phyloP scores from a whole-genome alignment of 2,888 invertebrate species.

The Nezara viridula region DNA sequence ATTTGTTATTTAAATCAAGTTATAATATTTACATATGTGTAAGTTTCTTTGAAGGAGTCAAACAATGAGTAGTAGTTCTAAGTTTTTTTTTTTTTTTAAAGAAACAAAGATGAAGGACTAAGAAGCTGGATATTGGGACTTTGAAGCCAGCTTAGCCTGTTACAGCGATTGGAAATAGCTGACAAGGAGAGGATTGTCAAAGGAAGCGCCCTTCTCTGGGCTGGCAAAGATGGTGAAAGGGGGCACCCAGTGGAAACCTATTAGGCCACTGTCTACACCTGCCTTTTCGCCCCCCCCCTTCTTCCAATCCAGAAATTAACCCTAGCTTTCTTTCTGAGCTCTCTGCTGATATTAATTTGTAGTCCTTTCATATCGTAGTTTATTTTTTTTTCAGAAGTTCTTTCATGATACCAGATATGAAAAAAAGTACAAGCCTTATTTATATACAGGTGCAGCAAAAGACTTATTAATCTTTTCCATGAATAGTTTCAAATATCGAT shows the following conservation, averaged over 20 bases:
- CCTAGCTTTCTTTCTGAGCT: constrained; percentile 25
- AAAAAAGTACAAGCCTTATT: too few species aligned
- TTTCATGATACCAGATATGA: too few species aligned
- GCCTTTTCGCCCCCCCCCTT: neutral
- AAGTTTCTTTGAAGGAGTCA: too few species aligned
- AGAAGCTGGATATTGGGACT: constrained; percentile 15
- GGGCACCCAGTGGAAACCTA: constrained; percentile 7
- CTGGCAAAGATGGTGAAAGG: neutral
- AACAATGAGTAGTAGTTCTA: neutral
- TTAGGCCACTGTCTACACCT: constrained; percentile 35
- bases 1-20: too few species aligned
- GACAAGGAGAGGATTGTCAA: constrained; percentile 41
- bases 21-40: too few species aligned
- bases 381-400: neutral
- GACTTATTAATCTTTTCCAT: too few species aligned
- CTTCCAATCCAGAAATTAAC: constrained; percentile 29
- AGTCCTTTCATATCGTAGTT: neutral
- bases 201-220: neutral
- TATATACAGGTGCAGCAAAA: too few species aligned
- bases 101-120: neutral
- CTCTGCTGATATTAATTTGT: constrained; percentile 3
- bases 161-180: constrained; percentile 28
- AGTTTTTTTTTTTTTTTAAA: neutral
- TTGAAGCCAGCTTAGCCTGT: constrained; percentile 31
- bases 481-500: too few species aligned